Percentiles rank a stretch among this genome's conserved stretches.
Evolutionary conservation across 2,888 invertebrate genomes (phyloP).

Genomic region (Minunthozetes semirufus): DNA sequence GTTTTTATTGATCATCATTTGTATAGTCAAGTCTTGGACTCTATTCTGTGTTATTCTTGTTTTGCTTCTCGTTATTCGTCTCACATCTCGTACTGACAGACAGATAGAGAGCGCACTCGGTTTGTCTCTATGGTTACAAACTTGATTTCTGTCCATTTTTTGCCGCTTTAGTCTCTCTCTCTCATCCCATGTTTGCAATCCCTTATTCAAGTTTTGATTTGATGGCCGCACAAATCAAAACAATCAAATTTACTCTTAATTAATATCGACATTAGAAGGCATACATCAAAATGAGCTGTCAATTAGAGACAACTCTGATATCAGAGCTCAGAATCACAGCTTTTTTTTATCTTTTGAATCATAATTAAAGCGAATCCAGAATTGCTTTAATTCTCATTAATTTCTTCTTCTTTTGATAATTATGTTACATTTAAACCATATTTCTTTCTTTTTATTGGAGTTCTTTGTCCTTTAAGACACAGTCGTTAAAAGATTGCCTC

Average conservation of each 20-base stretch:
- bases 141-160: background rate
- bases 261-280: background rate
- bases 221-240: background rate
- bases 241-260: conserved; percentile 6
- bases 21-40: conserved; percentile 18
- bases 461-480: conserved; percentile 24
- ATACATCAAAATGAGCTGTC: background rate
- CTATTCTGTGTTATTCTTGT: conserved; percentile 5
- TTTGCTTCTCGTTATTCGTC: conserved; percentile 2
- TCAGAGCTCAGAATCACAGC: background rate
- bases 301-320: background rate
- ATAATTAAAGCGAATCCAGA: background rate
- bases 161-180: background rate
- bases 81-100: background rate
- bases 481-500: conserved; percentile 19
- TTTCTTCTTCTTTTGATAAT: background rate
- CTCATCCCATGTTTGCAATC: background rate
- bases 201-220: background rate
- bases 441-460: conserved; percentile 13
- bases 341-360: background rate
- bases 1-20: conserved; percentile 13
- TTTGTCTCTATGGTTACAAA: conserved; percentile 16
- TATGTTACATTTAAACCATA: background rate
- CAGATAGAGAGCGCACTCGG: too few species aligned
- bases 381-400: background rate